Conservation (phyloP, 2,888 invertebrate genomes). For the Stramonita haemastoma region DNA sequence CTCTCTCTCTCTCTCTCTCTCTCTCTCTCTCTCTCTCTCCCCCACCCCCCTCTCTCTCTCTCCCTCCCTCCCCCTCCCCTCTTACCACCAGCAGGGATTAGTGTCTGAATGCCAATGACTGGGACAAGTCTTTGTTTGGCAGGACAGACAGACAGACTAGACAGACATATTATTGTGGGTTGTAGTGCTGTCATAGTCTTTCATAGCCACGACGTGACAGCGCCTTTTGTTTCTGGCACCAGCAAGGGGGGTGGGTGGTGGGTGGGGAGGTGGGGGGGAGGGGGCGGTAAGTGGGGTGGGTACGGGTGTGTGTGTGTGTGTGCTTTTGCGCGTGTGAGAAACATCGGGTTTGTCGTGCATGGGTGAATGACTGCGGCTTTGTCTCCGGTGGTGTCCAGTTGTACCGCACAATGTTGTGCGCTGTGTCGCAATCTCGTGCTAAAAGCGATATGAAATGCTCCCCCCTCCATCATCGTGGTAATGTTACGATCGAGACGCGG, state of each 20-base stretch:
- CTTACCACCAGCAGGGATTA: background rate
- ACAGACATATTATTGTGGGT: no score
- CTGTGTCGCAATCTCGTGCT: no score
- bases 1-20: no score
- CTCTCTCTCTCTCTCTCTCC: background rate
- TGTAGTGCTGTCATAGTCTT: background rate
- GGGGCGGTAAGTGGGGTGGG: no score
- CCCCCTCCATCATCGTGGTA: no score
- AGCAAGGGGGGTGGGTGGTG: background rate
- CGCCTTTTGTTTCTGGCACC: background rate
- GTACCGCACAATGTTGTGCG: no score
- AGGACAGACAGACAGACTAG: background rate
- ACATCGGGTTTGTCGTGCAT: no score
- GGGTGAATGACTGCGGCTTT: no score
- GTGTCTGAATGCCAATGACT: background rate
- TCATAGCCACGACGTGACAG: background rate
- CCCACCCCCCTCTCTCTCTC: background rate
- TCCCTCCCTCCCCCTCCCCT: background rate
- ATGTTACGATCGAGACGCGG: no score
- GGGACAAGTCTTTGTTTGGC: background rate
- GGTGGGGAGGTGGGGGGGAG: background rate
- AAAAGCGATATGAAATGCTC: no score
- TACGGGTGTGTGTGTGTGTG: background rate
- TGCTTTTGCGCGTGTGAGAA: background rate
- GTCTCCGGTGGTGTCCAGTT: no score